Percentiles rank a stretch among this genome's conserved stretches.
phyloP scores from a whole-genome alignment of 2,113 vertebrate species.

The Arenaria interpres region DNA sequence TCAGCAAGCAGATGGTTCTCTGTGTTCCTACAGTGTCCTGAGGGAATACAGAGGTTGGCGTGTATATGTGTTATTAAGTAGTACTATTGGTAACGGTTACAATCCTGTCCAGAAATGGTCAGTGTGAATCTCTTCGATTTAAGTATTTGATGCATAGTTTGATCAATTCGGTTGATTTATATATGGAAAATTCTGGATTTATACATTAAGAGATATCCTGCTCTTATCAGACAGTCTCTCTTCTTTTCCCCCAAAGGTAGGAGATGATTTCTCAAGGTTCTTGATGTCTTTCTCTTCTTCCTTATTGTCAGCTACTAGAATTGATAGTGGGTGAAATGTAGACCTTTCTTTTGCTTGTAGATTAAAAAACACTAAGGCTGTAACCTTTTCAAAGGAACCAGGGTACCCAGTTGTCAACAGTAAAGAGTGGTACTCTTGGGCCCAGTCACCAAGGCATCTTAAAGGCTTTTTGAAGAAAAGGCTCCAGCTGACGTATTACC shows the following conservation, averaged over 20 bases:
- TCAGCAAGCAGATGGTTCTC: background rate
- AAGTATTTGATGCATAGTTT: background rate
- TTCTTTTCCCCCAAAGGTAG: background rate
- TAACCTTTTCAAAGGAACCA: background rate
- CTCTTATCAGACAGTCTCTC: background rate
- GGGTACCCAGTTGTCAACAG: background rate
- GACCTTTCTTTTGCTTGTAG: background rate
- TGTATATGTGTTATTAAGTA: background rate
- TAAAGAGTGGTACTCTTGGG: background rate
- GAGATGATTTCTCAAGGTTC: background rate
- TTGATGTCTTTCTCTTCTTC: background rate
- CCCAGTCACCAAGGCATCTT: slow-evolving; percentile 8
- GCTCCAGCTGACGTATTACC: background rate
- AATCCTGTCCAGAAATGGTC: background rate
- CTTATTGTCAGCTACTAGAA: background rate
- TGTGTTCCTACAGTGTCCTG: background rate
- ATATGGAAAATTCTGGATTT: background rate
- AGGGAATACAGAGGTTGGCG: background rate
- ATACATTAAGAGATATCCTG: background rate
- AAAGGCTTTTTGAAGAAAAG: slow-evolving; percentile 21
- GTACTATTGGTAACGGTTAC: background rate
- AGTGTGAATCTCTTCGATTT: background rate
- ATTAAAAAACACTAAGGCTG: background rate
- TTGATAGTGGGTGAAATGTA: background rate
- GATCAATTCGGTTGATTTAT: background rate